Evolutionary conservation across 1,140 invertebrate species (phyloP).

Genomic region (Hylyphantes graminicola): DNA sequence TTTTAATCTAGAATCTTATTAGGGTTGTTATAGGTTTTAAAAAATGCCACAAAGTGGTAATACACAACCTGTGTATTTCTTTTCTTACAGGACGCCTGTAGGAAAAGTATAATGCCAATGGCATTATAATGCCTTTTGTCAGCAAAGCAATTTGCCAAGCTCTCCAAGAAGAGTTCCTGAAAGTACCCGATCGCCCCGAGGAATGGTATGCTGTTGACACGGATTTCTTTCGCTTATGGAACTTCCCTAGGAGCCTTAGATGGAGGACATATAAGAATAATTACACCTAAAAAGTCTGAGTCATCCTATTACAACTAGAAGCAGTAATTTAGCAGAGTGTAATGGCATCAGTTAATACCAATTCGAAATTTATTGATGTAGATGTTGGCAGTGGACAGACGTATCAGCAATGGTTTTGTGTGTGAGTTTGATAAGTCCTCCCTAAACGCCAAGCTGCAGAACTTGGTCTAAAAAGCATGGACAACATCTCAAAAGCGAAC

Average conservation of each 20-base stretch:
- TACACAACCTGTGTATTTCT: neutral
- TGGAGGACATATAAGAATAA: neutral
- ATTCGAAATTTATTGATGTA: slow-evolving; percentile 69
- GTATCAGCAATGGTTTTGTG: slow-evolving; percentile 65
- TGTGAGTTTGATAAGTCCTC: slow-evolving; percentile 11
- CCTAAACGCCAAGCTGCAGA: neutral
- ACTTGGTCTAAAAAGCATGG: slow-evolving; percentile 11
- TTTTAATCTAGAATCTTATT: too few species aligned
- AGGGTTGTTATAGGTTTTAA: too few species aligned
- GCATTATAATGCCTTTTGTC: neutral
- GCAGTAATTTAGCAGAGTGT: slow-evolving; percentile 69
- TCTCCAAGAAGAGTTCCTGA: neutral
- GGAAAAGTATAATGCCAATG: too few species aligned
- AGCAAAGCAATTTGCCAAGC: neutral
- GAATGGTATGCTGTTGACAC: neutral
- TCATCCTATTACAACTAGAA: slow-evolving; percentile 71
- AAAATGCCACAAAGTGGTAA: too few species aligned
- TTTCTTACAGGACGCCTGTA: neutral
- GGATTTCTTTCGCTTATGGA: neutral
- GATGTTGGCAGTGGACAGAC: slow-evolving; percentile 69
- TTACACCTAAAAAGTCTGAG: slow-evolving; percentile 64
- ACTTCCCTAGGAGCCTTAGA: neutral
- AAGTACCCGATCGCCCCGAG: neutral
- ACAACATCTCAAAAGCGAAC: slow-evolving; percentile 59
- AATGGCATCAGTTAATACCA: slow-evolving; percentile 69